A percentile compares a stretch with the other conserved stretches of the same genome.
phyloP scores from a whole-genome alignment of 2,888 invertebrate species.

The Spicauda simplicius region DNA sequence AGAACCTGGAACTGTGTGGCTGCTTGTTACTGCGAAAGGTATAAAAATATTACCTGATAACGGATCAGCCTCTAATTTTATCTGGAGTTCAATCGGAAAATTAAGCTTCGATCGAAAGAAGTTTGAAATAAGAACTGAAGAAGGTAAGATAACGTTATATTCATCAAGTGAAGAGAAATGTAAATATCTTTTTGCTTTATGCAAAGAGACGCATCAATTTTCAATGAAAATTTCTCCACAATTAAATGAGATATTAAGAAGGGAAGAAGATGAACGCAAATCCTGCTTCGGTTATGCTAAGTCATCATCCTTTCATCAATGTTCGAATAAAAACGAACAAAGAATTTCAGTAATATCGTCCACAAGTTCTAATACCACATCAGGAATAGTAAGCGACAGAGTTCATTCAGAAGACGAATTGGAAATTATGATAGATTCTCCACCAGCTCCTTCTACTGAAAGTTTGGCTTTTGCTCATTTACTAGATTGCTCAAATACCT shows the following conservation, averaged over 20 bases:
- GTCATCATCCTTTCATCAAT: slow-evolving; percentile 85
- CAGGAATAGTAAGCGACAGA: slow-evolving; percentile 97
- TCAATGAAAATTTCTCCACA: slow-evolving; percentile 96
- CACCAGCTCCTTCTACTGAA: slow-evolving; percentile 94
- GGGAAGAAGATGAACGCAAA: slow-evolving; percentile 91
- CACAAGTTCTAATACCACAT: slow-evolving; percentile 98
- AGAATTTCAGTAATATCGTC: slow-evolving; percentile 96
- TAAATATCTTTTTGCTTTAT: slow-evolving; percentile 93
- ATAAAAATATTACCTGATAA: slow-evolving; percentile 93
- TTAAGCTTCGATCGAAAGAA: slow-evolving; percentile 98
- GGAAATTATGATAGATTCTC: slow-evolving; percentile 93
- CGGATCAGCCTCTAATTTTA: slow-evolving; percentile 90
- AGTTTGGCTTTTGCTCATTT: slow-evolving; percentile 92
- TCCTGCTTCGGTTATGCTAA: slow-evolving; percentile 90
- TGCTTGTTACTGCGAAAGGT: slow-evolving; percentile 96
- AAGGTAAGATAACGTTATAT: slow-evolving; percentile 94
- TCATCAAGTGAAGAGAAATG: slow-evolving; percentile 97
- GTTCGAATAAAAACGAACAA: slow-evolving; percentile 90
- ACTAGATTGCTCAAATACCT: slow-evolving; percentile 86
- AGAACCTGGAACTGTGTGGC: slow-evolving; percentile 92
- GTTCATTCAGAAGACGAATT: slow-evolving; percentile 97
- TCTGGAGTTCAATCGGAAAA: slow-evolving; percentile 98
- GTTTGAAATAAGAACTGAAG: slow-evolving; percentile 97
- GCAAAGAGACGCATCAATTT: slow-evolving; percentile 97
- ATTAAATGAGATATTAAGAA: slow-evolving; percentile 91